phyloP scores from a whole-genome alignment of 1,140 invertebrate genomes.

The Apocrypta bakeri region DNA sequence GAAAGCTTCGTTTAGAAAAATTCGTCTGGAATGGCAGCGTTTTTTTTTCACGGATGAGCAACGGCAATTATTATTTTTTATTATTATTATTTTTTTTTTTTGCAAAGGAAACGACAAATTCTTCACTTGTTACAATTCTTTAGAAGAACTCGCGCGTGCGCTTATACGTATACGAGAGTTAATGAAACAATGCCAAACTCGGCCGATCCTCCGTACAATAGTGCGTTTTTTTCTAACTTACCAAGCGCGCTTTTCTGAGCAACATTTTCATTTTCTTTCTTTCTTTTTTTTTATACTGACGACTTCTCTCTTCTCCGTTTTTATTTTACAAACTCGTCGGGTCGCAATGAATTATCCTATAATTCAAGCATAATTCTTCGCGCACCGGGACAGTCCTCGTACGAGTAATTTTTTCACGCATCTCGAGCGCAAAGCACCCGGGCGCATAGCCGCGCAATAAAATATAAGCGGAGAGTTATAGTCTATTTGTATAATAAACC shows the following conservation, averaged over 20 bases:
- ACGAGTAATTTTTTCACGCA: background rate
- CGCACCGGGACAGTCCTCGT: too few species aligned
- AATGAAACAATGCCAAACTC: background rate
- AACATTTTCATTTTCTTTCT: background rate
- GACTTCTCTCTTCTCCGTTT: background rate
- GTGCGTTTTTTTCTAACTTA: background rate
- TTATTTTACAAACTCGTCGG: background rate
- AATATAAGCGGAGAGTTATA: background rate
- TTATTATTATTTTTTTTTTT: too few species aligned
- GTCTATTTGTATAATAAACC: background rate
- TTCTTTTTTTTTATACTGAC: background rate
- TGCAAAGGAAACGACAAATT: background rate
- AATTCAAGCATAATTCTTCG: background rate
- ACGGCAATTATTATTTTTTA: too few species aligned
- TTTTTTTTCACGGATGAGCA: too few species aligned
- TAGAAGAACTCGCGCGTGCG: background rate
- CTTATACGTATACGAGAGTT: background rate
- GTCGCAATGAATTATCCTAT: background rate
- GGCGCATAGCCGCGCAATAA: background rate
- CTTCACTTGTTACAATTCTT: background rate
- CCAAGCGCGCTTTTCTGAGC: background rate
- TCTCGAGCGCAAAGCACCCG: background rate
- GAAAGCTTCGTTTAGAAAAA: background rate
- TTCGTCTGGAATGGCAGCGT: background rate
- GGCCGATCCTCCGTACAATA: background rate